phyloP scores from a whole-genome alignment of 2,797 vertebrate genomes.

The Oreochromis mossambicus region DNA sequence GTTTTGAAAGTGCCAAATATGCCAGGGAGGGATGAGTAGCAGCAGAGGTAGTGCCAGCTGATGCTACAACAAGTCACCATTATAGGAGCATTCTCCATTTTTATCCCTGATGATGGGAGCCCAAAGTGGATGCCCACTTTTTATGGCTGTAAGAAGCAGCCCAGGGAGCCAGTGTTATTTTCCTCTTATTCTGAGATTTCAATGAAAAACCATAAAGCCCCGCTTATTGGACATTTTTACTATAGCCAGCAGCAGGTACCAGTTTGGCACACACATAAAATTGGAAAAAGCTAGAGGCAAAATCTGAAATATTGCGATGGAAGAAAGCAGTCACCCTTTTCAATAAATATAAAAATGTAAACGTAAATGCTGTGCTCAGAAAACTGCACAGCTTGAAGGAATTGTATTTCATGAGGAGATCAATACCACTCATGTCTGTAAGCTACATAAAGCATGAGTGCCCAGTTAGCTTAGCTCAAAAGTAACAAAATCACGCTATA shows the following conservation, averaged over 20 bases:
- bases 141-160: background rate
- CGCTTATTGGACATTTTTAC: background rate
- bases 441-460: background rate
- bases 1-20: constrained; percentile 20
- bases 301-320: background rate
- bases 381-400: background rate
- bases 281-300: background rate
- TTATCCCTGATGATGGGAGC: background rate
- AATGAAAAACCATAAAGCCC: background rate
- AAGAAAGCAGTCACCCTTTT: background rate
- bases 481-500: rapidly evolving
- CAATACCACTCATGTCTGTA: background rate
- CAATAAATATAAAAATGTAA: background rate
- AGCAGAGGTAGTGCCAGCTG: constrained; percentile 21
- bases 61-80: constrained; percentile 29
- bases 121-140: background rate
- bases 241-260: background rate
- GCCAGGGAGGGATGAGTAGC: constrained; percentile 31
- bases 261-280: background rate
- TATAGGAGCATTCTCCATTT: constrained; percentile 23
- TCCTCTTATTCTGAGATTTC: background rate
- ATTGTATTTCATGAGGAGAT: background rate
- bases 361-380: background rate
- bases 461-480: background rate
- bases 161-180: background rate